Conservation (phyloP, 2,797 vertebrate species). For the Apogon talboti region DNA sequence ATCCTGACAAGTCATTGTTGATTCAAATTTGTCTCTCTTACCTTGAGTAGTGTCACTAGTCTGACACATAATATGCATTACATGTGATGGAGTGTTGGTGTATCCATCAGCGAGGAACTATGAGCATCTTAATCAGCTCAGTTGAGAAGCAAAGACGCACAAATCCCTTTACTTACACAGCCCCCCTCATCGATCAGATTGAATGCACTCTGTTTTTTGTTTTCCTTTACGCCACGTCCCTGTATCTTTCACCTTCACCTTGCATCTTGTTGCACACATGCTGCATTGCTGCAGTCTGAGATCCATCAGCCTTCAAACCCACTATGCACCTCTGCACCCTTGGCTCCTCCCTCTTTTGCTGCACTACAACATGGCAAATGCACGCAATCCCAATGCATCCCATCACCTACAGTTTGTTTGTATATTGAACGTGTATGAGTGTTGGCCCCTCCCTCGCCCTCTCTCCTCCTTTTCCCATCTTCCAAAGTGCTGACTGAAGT, state of each 20-base stretch:
- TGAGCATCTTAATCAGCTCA: constrained; percentile 2
- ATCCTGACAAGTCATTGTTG: background rate
- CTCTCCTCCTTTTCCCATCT: constrained; percentile 13
- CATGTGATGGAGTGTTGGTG: background rate
- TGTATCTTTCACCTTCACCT: background rate
- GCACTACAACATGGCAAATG: constrained; percentile 37
- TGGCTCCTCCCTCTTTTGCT: constrained; percentile 41
- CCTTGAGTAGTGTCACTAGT: constrained; percentile 4
- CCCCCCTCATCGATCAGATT: background rate
- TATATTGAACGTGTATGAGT: constrained; percentile 5
- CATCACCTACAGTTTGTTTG: constrained; percentile 21
- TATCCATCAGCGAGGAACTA: constrained; percentile 10
- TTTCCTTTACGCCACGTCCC: background rate
- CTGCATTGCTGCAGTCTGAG: constrained; percentile 26
- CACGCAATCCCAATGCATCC: constrained; percentile 21
- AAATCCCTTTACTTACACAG: background rate
- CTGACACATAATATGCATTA: constrained; percentile 7
- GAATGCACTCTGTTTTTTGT: background rate
- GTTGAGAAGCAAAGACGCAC: background rate
- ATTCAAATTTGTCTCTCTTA: constrained; percentile 14
- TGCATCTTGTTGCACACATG: background rate
- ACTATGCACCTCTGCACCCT: background rate
- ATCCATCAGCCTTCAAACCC: constrained; percentile 32
- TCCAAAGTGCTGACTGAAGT: constrained; percentile 74
- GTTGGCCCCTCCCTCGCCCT: background rate